phyloP scores from a whole-genome alignment of 2,797 vertebrate species.

The Cuculus canorus region DNA sequence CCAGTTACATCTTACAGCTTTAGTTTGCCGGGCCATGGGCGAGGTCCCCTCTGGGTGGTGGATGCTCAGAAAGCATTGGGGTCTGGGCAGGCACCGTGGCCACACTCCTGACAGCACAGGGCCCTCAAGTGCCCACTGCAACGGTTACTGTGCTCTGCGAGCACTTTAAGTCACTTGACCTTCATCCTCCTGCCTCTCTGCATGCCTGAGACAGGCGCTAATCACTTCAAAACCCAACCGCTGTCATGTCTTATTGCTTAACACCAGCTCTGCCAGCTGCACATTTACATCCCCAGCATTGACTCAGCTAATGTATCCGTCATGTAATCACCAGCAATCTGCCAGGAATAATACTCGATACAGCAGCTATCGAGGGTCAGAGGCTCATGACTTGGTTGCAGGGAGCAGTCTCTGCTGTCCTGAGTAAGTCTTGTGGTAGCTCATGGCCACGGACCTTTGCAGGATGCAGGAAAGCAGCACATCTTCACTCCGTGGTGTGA shows the following conservation, averaged over 20 bases:
- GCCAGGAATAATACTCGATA: slow-evolving; percentile 6
- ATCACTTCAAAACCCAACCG: slow-evolving; percentile 1
- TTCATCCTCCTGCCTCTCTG: slow-evolving; percentile 1
- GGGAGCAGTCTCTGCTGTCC: not conserved
- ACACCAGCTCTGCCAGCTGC: slow-evolving; percentile 46
- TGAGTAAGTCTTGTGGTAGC: fast-evolving
- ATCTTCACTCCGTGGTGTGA: not conserved
- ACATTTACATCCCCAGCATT: slow-evolving; percentile 54
- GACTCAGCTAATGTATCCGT: slow-evolving; percentile 62
- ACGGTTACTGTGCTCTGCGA: not conserved
- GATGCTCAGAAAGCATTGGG: not conserved
- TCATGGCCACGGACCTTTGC: not conserved
- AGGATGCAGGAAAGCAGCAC: not conserved
- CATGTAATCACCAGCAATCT: slow-evolving; percentile 7
- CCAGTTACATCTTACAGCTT: not conserved
- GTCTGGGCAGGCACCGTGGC: not conserved
- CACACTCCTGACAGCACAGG: not conserved
- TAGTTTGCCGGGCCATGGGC: not conserved
- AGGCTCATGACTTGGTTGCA: not conserved
- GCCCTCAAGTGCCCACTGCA: not conserved
- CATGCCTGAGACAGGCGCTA: not conserved
- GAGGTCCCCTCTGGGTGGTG: not conserved
- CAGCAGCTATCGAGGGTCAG: not conserved
- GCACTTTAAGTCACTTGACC: not conserved
- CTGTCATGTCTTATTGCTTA: slow-evolving; percentile 44